phyloP scores from a whole-genome alignment of 2,888 invertebrate genomes.

The Chouioia cunea region DNA sequence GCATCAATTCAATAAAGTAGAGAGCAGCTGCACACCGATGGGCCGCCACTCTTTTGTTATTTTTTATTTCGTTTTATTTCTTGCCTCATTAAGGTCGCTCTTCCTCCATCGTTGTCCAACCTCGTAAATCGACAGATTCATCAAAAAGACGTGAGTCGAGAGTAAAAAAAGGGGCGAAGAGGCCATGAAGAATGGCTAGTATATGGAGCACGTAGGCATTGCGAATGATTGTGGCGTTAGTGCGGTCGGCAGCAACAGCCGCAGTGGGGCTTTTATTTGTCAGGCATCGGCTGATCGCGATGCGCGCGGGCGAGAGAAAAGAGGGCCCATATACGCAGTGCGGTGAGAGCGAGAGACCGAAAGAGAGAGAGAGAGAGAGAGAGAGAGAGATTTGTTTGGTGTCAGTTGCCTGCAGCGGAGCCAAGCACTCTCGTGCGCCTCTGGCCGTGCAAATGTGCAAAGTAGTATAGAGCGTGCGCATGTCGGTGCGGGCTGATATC shows the following conservation, averaged over 20 bases:
- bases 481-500: slow-evolving; percentile 58
- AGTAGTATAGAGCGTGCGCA: slow-evolving; percentile 4
- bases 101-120: slow-evolving; percentile 45
- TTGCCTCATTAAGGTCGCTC: slow-evolving; percentile 52
- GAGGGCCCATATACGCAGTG: no score
- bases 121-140: slow-evolving; percentile 18
- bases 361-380: background rate
- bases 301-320: no score
- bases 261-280: slow-evolving; percentile 8
- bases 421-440: slow-evolving; percentile 48
- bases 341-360: background rate
- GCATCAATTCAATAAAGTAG: slow-evolving; percentile 42
- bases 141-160: slow-evolving; percentile 20
- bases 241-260: slow-evolving; percentile 12
- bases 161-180: slow-evolving; percentile 7
- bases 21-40: slow-evolving; percentile 31
- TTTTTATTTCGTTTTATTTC: no score
- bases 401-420: slow-evolving; percentile 63
- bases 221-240: no score
- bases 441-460: no score
- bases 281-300: slow-evolving; percentile 9
- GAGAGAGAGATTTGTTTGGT: slow-evolving; percentile 62
- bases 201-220: slow-evolving; percentile 30
- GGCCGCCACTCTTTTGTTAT: slow-evolving; percentile 26
- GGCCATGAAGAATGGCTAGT: no score